Percentiles rank a stretch among this genome's conserved stretches.
phyloP scores from a whole-genome alignment of 1,140 invertebrate species.

The Drosophila sulfurigaster region DNA sequence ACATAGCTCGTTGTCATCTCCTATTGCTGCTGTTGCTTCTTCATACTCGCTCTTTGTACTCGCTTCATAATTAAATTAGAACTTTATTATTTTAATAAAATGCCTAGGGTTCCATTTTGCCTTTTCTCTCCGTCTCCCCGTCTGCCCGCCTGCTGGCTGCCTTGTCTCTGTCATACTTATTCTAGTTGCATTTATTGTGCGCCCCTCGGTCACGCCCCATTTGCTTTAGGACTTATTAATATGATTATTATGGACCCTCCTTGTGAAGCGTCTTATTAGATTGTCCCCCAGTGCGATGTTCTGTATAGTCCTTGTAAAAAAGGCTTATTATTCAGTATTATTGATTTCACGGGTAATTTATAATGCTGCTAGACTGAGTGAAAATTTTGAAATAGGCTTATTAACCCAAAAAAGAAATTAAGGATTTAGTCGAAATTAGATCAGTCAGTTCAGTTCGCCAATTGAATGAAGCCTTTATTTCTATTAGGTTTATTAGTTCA shows the following conservation, averaged over 20 bases:
- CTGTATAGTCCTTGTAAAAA: background rate
- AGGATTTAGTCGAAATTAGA: no score
- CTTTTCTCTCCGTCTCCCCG: conserved; percentile 4
- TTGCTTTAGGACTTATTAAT: conserved; percentile 54
- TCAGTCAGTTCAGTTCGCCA: no score
- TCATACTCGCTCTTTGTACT: conserved; percentile 38
- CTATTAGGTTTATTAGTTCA: no score
- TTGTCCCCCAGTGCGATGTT: background rate
- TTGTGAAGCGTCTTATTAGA: conserved; percentile 39
- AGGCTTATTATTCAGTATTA: background rate
- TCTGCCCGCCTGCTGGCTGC: background rate
- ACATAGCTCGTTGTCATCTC: conserved; percentile 47
- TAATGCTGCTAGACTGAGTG: background rate
- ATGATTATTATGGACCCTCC: conserved; percentile 48
- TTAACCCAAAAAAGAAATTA: background rate
- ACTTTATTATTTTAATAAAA: conserved; percentile 83
- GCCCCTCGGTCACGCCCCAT: conserved; percentile 43
- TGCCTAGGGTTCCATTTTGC: conserved; percentile 59
- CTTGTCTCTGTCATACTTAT: conserved; percentile 37
- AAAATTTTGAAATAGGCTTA: background rate
- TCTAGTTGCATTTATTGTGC: conserved; percentile 42
- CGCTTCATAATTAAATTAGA: conserved; percentile 77
- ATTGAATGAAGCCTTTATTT: no score
- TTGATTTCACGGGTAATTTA: background rate
- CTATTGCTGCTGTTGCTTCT: background rate